Evolutionary conservation across 2,888 invertebrate genomes (phyloP).

Genomic region (Perdita meconis): DNA sequence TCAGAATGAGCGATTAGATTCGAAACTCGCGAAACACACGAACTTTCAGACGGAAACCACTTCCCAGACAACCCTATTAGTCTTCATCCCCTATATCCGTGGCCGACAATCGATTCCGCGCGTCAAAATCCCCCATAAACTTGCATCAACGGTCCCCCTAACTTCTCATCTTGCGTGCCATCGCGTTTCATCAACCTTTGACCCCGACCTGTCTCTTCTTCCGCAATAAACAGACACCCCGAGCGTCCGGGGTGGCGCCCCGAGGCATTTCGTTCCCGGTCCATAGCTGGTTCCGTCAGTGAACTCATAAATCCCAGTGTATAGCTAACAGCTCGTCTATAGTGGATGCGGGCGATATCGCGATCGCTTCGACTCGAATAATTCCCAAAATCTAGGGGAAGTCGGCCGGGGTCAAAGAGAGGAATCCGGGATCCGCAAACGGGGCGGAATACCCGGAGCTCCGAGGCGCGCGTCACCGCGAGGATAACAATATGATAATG

Average conservation of each 20-base stretch:
- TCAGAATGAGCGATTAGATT: background rate
- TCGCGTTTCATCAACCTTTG: background rate
- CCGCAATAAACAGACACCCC: background rate
- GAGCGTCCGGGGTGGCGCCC: background rate
- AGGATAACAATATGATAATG: slow-evolving; percentile 6
- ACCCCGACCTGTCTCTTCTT: background rate
- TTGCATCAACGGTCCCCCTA: slow-evolving; percentile 3
- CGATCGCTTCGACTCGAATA: background rate
- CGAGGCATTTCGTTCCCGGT: background rate
- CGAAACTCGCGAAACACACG: background rate
- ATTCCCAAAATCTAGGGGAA: background rate
- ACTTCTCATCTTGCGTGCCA: slow-evolving; percentile 2
- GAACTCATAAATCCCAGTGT: background rate
- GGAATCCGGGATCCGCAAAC: slow-evolving; percentile 14
- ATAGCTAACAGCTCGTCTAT: background rate
- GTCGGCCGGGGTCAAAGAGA: background rate
- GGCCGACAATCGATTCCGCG: slow-evolving; percentile 9
- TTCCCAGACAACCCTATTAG: slow-evolving; percentile 8
- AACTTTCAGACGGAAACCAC: background rate
- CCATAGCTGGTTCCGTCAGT: background rate
- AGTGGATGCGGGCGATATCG: background rate
- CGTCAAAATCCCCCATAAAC: slow-evolving; percentile 21
- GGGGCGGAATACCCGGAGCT: background rate
- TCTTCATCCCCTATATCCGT: slow-evolving; percentile 5
- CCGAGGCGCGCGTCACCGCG: background rate